phyloP scores from a whole-genome alignment of 2,888 invertebrate species.

The Nebria brevicollis region DNA sequence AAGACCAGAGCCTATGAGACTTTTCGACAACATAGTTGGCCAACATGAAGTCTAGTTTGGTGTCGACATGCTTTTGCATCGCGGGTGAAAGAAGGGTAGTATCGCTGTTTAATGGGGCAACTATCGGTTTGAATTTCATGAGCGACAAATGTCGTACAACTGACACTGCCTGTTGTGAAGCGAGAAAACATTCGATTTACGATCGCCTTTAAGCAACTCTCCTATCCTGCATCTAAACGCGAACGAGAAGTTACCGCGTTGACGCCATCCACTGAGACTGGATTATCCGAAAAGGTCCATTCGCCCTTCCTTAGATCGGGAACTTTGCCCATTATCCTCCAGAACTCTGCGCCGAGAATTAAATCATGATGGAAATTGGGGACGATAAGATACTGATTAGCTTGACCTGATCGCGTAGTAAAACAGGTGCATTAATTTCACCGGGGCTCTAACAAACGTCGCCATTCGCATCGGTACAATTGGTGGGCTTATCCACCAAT shows the following conservation, averaged over 20 bases:
- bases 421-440: slow-evolving; percentile 17
- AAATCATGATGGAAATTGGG: not conserved
- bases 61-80: slow-evolving; percentile 39
- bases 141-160: slow-evolving; percentile 9
- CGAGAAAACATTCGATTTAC: too few species aligned
- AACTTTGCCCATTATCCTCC: not conserved
- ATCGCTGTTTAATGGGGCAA: slow-evolving; percentile 47
- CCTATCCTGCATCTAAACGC: too few species aligned
- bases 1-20: slow-evolving; percentile 53
- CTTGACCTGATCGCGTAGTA: not conserved
- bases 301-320: not conserved
- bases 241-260: too few species aligned
- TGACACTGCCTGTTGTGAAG: not conserved
- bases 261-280: not conserved
- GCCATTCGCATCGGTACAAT: slow-evolving; percentile 22
- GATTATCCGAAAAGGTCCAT: not conserved
- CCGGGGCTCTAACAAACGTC: slow-evolving; percentile 20
- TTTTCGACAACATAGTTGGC: slow-evolving; percentile 52
- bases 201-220: too few species aligned
- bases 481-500: not conserved
- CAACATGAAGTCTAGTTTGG: slow-evolving; percentile 54
- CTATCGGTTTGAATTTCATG: too few species aligned
- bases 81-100: slow-evolving; percentile 48
- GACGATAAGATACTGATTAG: slow-evolving; percentile 1
- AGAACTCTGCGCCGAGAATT: slow-evolving; percentile 12